Evolutionary conservation across 1,140 invertebrate genomes (phyloP).

Genomic region (Belonocnema kinseyi): DNA sequence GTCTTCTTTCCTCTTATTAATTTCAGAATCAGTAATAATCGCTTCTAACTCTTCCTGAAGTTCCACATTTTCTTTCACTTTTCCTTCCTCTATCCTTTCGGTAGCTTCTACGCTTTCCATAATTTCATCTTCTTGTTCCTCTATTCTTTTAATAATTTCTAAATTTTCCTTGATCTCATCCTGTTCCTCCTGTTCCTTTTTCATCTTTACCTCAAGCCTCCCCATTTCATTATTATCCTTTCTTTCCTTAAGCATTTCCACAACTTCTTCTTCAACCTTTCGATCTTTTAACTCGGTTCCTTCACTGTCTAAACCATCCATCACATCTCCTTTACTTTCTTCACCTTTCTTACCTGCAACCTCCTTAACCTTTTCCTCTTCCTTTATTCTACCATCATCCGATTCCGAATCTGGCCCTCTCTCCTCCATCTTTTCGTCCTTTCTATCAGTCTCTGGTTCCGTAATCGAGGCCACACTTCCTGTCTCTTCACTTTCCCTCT

Average conservation of each 20-base stretch:
- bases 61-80: not conserved
- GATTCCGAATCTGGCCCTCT: conserved; percentile 44
- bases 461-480: conserved; percentile 46
- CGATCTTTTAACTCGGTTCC: not conserved
- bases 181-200: conserved; percentile 6
- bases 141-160: conserved; percentile 40
- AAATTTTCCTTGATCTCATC: conserved; percentile 20
- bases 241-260: no score
- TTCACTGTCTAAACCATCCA: conserved; percentile 3
- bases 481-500: conserved; percentile 49
- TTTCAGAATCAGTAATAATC: not conserved
- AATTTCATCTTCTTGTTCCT: conserved; percentile 40
- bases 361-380: conserved; percentile 43
- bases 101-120: conserved; percentile 19
- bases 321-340: not conserved
- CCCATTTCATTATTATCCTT: no score
- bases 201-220: not conserved
- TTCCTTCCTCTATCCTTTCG: not conserved
- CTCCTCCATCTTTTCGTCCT: conserved; percentile 38
- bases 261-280: conserved; percentile 6
- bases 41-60: not conserved
- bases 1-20: not conserved
- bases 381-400: conserved; percentile 49
- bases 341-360: conserved; percentile 37
- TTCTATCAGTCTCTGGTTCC: conserved; percentile 41